Conservation (phyloP, 1,140 invertebrate species). For the Halyomorpha halys region DNA sequence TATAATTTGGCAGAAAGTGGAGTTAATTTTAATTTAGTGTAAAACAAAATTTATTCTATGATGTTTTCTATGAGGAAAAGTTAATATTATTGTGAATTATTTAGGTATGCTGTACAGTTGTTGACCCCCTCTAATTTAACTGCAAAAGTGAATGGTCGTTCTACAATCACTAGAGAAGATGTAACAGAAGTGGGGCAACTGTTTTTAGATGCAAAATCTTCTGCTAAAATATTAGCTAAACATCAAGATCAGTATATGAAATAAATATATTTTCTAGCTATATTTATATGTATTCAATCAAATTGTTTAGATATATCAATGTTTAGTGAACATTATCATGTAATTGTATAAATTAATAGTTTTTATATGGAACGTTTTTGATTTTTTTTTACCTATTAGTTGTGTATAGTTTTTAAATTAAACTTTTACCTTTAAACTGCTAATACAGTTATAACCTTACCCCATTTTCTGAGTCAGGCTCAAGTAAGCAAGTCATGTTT, state of each 20-base stretch:
- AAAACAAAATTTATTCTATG: background rate
- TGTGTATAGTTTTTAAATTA: too few relatives aligned
- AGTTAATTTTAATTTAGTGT: background rate
- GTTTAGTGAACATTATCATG: too few relatives aligned
- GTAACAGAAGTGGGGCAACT: slow-evolving; percentile 72
- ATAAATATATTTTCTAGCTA: slow-evolving; percentile 37
- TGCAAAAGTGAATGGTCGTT: slow-evolving; percentile 79
- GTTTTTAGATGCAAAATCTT: slow-evolving; percentile 94
- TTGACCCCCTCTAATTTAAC: slow-evolving; percentile 82
- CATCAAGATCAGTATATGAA: slow-evolving; percentile 90
- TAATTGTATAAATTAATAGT: too few relatives aligned
- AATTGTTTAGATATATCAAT: too few relatives aligned
- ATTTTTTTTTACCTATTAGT: too few relatives aligned
- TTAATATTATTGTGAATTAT: background rate
- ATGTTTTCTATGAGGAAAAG: background rate
- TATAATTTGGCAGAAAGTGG: too few relatives aligned
- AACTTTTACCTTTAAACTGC: too few relatives aligned
- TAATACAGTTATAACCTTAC: too few relatives aligned
- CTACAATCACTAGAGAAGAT: slow-evolving; percentile 67
- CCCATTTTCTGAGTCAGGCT: too few relatives aligned
- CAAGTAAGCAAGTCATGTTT: too few relatives aligned
- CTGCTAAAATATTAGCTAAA: slow-evolving; percentile 80
- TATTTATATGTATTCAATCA: too few relatives aligned
- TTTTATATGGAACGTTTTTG: too few relatives aligned
- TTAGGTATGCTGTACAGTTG: slow-evolving; percentile 84